Evolutionary conservation across 64 coral and sea anemone genomes (phyloP).

Genomic region (Anthopleura sola): DNA sequence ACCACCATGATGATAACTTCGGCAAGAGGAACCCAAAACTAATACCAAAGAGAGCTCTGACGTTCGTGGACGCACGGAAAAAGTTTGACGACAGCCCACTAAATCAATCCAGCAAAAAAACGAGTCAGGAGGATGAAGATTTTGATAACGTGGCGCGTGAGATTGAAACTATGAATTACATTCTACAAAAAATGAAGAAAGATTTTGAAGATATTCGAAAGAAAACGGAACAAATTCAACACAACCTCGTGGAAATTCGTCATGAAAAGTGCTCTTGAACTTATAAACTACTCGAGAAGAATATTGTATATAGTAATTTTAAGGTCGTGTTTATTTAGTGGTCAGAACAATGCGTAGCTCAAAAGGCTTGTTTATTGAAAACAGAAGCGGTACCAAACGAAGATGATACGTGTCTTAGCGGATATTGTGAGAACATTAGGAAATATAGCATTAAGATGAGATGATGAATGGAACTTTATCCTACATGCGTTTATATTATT

Average conservation of each 20-base stretch:
- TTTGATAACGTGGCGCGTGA: not conserved
- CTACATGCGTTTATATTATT: too few species aligned
- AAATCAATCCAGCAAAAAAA: not conserved
- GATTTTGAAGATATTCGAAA: conserved; percentile 1
- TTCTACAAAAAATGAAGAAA: conserved; percentile 17
- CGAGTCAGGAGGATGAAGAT: not conserved
- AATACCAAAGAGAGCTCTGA: not conserved
- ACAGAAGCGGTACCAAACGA: too few species aligned
- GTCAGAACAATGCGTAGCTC: too few species aligned
- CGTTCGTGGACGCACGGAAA: not conserved
- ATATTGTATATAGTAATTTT: too few species aligned
- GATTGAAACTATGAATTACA: not conserved
- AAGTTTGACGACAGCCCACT: not conserved
- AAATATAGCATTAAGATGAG: too few species aligned
- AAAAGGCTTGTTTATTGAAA: too few species aligned
- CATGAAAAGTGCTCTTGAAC: not conserved
- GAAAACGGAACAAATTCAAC: not conserved
- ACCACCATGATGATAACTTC: not conserved
- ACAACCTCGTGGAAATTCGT: not conserved
- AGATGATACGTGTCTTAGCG: too few species aligned
- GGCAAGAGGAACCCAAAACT: not conserved
- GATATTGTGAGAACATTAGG: too few species aligned
- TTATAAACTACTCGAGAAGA: too few species aligned
- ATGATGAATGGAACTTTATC: too few species aligned
- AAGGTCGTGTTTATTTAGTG: too few species aligned